These are phyloP conservation scores for Tamias sibiricus DNA, from an alignment of 2,113 vertebrate genomes.

Conservation along the genomic window DNA sequence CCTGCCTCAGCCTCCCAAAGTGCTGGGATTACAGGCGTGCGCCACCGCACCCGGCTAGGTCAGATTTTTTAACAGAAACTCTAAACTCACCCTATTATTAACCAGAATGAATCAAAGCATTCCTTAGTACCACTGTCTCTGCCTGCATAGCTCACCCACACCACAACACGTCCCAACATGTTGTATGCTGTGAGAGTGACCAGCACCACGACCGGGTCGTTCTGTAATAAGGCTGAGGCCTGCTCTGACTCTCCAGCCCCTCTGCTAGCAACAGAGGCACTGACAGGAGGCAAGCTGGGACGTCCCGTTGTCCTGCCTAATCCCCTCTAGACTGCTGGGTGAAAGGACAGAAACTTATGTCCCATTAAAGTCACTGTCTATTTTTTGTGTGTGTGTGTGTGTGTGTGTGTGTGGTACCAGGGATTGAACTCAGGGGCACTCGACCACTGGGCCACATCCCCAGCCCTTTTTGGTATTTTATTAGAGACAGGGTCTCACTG, in stretches of 20 bases:
- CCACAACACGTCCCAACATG: rapidly evolving
- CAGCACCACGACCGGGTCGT: rapidly evolving
- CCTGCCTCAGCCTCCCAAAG: too few species aligned
- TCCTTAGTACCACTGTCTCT: background rate
- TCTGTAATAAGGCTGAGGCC: background rate
- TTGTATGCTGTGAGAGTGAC: background rate
- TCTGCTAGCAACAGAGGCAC: background rate
- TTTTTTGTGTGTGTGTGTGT: too few species aligned
- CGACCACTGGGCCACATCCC: too few species aligned
- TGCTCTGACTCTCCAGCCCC: background rate
- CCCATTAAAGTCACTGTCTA: background rate
- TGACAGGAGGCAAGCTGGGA: background rate
- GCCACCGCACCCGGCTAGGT: too few species aligned
- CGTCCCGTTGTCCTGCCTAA: rapidly evolving
- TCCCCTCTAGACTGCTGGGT: background rate
- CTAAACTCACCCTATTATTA: background rate
- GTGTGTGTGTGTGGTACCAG: too few species aligned
- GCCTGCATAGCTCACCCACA: background rate
- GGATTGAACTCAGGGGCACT: too few species aligned
- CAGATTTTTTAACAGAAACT: background rate
- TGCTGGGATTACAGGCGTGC: too few species aligned
- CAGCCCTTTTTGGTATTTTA: too few species aligned
- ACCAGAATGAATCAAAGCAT: background rate
- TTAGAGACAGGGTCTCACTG: too few species aligned
- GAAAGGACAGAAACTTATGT: background rate